phyloP scores from a whole-genome alignment of 2,888 invertebrate species.

The Andrena dorsata region DNA sequence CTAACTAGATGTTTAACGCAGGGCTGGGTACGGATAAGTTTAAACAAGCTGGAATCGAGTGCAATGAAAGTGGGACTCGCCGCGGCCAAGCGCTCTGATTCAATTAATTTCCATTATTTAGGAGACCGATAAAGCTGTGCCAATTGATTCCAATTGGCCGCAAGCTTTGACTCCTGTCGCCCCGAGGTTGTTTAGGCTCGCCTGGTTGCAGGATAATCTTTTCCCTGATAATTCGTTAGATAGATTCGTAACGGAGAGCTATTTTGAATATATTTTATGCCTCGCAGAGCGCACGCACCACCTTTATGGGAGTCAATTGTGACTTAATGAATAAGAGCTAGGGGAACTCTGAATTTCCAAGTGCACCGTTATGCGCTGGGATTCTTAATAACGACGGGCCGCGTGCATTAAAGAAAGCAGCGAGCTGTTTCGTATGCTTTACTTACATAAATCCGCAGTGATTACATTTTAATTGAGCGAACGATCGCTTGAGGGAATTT shows the following conservation, averaged over 20 bases:
- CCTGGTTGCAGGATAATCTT: background rate
- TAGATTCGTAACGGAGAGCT: conserved; percentile 30
- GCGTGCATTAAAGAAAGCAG: conserved; percentile 1
- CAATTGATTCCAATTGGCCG: background rate
- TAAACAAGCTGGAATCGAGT: background rate
- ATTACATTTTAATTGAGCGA: conserved; percentile 19
- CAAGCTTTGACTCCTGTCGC: background rate
- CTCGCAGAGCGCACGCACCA: conserved; percentile 65
- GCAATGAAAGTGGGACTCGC: background rate
- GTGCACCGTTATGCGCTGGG: conserved; percentile 39
- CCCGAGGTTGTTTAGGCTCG: background rate
- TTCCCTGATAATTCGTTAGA: conserved; percentile 12
- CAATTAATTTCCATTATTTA: background rate
- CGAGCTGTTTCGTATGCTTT: background rate
- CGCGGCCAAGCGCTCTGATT: background rate
- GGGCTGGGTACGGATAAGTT: background rate
- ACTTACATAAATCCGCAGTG: background rate
- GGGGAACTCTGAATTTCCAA: conserved; percentile 77
- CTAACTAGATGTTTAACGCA: conserved; percentile 10
- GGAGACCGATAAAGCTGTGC: background rate
- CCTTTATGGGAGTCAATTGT: conserved; percentile 79
- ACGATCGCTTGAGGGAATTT: background rate
- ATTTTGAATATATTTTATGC: conserved; percentile 60
- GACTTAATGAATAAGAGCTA: conserved; percentile 77
- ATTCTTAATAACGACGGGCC: conserved; percentile 35